phyloP scores from a whole-genome alignment of 1,140 invertebrate genomes.

The Drosophila nikananu region DNA sequence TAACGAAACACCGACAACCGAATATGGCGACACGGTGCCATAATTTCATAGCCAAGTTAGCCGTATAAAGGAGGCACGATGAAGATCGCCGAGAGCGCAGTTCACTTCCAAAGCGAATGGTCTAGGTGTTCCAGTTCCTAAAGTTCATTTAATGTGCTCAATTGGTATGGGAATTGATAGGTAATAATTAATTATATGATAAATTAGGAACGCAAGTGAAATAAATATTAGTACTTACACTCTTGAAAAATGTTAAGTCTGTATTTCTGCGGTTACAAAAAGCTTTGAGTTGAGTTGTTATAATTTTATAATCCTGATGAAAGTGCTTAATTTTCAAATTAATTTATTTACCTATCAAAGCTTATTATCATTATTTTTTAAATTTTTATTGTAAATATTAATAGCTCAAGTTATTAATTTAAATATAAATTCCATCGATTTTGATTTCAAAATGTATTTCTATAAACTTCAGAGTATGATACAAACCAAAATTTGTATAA shows the following conservation, averaged over 20 bases:
- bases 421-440: no score
- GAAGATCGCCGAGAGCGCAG: constrained; percentile 44
- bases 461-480: no score
- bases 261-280: background rate
- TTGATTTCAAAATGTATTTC: no score
- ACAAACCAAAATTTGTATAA: no score
- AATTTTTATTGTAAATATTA: no score
- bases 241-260: no score
- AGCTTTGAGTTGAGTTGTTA: background rate
- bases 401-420: no score
- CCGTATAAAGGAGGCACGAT: constrained; percentile 51
- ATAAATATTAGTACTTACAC: background rate
- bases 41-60: constrained; percentile 64
- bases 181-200: background rate
- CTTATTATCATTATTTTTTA: no score
- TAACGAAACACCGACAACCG: constrained; percentile 58
- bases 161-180: background rate
- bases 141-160: constrained; percentile 25
- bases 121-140: constrained; percentile 35
- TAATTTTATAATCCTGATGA: no score
- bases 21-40: constrained; percentile 64
- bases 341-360: no score
- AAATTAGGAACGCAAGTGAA: background rate
- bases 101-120: constrained; percentile 44
- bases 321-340: no score